Percentiles rank a stretch among this genome's conserved stretches.
Conservation (phyloP, 2,888 invertebrate genomes). For the Abrostola triplasia region DNA sequence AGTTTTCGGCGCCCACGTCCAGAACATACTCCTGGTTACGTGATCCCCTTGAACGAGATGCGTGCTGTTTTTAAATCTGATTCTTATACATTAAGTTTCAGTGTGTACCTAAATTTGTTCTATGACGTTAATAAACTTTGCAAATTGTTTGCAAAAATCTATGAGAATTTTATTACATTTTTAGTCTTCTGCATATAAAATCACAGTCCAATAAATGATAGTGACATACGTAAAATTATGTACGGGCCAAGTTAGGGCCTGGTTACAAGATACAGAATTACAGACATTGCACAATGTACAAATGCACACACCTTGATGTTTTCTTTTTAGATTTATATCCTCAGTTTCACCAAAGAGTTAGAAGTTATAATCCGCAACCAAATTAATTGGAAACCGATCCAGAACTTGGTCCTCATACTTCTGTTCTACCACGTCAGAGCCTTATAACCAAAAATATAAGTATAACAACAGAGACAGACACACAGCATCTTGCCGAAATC, state of each 20-base stretch:
- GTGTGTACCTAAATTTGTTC: slow-evolving; percentile 19
- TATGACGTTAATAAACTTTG: neutral
- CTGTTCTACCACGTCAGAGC: too few species aligned
- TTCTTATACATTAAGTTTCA: slow-evolving; percentile 37
- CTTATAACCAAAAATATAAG: slow-evolving; percentile 1
- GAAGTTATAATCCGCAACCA: too few species aligned
- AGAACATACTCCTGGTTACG: slow-evolving; percentile 61
- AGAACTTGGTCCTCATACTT: too few species aligned
- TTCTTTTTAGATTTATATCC: too few species aligned
- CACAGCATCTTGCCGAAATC: slow-evolving; percentile 63
- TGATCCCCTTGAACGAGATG: slow-evolving; percentile 60
- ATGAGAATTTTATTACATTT: neutral
- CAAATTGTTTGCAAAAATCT: neutral
- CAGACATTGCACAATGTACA: too few species aligned
- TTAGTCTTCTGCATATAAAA: neutral
- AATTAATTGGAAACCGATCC: neutral
- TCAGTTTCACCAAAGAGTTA: too few species aligned
- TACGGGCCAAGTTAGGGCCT: too few species aligned
- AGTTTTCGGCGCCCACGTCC: slow-evolving; percentile 59
- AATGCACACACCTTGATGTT: too few species aligned
- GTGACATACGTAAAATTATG: too few species aligned
- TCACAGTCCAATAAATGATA: too few species aligned
- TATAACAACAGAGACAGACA: slow-evolving; percentile 11
- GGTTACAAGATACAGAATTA: too few species aligned
- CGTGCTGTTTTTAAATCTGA: slow-evolving; percentile 56